phyloP scores from a whole-genome alignment of 2,888 invertebrate species.

The Enchytraeus crypticus region DNA sequence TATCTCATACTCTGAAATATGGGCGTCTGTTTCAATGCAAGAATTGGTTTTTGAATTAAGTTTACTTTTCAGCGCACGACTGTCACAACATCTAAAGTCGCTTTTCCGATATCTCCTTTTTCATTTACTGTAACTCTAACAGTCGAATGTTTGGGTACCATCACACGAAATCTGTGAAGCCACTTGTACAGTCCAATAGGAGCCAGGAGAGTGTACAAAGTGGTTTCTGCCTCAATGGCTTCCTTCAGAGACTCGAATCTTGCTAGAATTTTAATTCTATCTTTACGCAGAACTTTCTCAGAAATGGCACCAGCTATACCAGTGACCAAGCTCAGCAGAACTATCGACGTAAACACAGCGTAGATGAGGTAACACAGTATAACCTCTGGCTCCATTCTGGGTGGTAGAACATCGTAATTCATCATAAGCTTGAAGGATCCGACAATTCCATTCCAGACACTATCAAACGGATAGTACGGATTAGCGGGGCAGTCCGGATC shows the following conservation, averaged over 20 bases:
- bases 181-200: no score
- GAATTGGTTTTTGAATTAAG: no score
- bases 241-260: not conserved
- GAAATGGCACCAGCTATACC: not conserved
- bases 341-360: not conserved
- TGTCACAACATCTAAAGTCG: no score
- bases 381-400: not conserved
- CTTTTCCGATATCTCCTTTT: no score
- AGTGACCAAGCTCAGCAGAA: not conserved
- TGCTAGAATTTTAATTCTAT: not conserved
- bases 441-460: not conserved
- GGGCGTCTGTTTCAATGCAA: no score
- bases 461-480: not conserved
- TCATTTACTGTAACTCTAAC: no score
- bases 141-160: no score
- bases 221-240: not conserved
- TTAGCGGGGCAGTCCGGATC: not conserved
- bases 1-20: no score
- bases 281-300: not conserved
- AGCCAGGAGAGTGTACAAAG: not conserved
- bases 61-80: no score
- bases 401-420: not conserved
- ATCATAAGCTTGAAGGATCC: not conserved
- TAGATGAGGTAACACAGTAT: not conserved
- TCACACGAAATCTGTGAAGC: no score